A percentile compares a stretch with the other conserved stretches of the same genome.
Conservation (phyloP, 2,113 vertebrate species). For the Phalacrocorax aristotelis region DNA sequence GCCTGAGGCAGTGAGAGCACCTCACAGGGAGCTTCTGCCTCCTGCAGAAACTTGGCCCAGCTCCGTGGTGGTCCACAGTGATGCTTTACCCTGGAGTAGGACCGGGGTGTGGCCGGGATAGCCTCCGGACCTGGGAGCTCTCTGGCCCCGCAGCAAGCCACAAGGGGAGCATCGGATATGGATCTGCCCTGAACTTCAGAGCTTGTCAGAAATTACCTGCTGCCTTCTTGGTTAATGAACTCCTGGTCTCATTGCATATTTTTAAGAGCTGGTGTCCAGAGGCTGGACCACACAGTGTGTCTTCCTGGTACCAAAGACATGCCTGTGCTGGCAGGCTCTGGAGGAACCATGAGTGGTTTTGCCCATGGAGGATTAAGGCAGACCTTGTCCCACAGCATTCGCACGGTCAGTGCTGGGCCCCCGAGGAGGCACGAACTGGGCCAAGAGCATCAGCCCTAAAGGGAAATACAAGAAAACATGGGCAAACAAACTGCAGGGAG, state of each 20-base stretch:
- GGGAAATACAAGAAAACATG: neutral
- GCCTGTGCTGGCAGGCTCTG: accelerated
- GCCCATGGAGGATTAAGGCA: neutral
- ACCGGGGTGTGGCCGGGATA: neutral
- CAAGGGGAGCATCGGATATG: accelerated
- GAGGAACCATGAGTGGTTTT: neutral
- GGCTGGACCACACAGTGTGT: accelerated
- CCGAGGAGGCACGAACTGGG: accelerated
- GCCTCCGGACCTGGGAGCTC: neutral
- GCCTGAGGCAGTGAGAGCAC: neutral
- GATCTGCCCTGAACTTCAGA: neutral
- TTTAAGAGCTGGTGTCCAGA: neutral
- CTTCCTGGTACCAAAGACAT: neutral
- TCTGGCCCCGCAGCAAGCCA: neutral
- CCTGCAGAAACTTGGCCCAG: neutral
- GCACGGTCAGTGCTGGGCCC: neutral
- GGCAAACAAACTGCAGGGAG: neutral
- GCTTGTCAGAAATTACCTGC: neutral
- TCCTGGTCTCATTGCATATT: neutral
- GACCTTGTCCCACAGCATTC: accelerated
- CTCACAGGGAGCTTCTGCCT: neutral
- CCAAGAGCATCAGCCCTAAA: neutral
- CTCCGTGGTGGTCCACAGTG: neutral
- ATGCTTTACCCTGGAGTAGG: neutral
- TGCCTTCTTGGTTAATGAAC: neutral